phyloP scores from a whole-genome alignment of 2,797 vertebrate genomes.

The Poecilia wingei region DNA sequence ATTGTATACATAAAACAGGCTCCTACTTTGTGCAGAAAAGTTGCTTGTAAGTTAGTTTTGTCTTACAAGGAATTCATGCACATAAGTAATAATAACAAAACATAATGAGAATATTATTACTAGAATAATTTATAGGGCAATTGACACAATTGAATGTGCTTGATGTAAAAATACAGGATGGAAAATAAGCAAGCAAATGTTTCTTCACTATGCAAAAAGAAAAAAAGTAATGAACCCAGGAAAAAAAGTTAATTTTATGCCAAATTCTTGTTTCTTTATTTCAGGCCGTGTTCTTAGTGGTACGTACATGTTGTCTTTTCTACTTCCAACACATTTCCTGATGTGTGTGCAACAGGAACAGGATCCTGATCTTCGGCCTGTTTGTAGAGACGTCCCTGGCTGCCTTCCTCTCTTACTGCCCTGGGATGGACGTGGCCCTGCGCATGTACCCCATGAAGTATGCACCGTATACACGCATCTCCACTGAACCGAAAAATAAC shows the following conservation, averaged over 20 bases:
- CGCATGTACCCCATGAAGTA: constrained; percentile 94
- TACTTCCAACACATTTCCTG: constrained; percentile 1
- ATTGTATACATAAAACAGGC: no score
- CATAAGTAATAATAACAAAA: background rate
- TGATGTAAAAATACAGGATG: background rate
- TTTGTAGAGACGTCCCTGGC: constrained; percentile 90
- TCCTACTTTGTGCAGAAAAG: no score
- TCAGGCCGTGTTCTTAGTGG: background rate
- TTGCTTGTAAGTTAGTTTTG: no score
- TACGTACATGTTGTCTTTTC: background rate
- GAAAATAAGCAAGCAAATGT: background rate
- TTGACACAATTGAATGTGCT: background rate
- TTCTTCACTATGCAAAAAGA: background rate
- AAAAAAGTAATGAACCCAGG: background rate
- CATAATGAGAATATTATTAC: background rate
- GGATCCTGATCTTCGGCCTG: constrained; percentile 91
- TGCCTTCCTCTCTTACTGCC: constrained; percentile 93
- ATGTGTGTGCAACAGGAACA: constrained; percentile 79
- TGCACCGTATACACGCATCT: constrained; percentile 54
- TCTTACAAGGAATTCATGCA: background rate
- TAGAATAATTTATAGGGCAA: background rate
- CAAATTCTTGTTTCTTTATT: background rate
- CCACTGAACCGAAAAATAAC: constrained; percentile 65
- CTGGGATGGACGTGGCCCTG: constrained; percentile 91
- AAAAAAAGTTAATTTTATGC: background rate